phyloP scores from a whole-genome alignment of 2,797 vertebrate genomes.

The Allobates femoralis region DNA sequence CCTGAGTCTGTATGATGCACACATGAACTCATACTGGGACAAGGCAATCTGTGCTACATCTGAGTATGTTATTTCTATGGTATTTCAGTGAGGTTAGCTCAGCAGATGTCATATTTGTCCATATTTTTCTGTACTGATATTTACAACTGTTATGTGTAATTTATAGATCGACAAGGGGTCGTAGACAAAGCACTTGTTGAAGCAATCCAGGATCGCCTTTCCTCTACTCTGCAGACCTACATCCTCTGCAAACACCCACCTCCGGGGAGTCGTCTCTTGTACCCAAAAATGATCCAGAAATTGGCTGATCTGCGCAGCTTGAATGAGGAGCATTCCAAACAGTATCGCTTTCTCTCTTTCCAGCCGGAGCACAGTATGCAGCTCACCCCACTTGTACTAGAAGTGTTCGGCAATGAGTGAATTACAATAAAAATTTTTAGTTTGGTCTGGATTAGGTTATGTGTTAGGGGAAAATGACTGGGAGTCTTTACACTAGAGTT shows the following conservation, averaged over 20 bases:
- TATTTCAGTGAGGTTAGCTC: neutral
- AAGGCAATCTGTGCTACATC: no score
- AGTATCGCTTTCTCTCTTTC: conserved; percentile 92
- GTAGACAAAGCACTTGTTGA: conserved; percentile 88
- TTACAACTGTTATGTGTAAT: neutral
- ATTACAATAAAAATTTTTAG: neutral
- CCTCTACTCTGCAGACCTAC: conserved; percentile 86
- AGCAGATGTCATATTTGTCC: neutral
- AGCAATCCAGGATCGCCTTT: conserved; percentile 89
- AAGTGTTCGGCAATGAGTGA: conserved; percentile 83
- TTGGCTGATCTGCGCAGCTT: conserved; percentile 93
- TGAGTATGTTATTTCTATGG: no score
- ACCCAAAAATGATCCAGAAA: conserved; percentile 99
- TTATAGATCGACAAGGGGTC: conserved; percentile 89
- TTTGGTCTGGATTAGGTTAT: conserved; percentile 32
- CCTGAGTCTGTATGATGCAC: no score
- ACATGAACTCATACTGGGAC: no score
- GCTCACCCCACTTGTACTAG: conserved; percentile 89
- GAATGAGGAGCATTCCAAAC: conserved; percentile 95
- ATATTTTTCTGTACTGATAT: no score
- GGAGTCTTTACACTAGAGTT: conserved; percentile 28
- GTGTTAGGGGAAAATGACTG: conserved; percentile 18
- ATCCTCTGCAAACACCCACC: conserved; percentile 84
- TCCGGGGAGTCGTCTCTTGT: conserved; percentile 86
- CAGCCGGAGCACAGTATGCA: conserved; percentile 89